Evolutionary conservation across 2,888 invertebrate genomes (phyloP), one percentile per base, ranked within the genome.

Genomic region (Oligia strigilis): DNA sequence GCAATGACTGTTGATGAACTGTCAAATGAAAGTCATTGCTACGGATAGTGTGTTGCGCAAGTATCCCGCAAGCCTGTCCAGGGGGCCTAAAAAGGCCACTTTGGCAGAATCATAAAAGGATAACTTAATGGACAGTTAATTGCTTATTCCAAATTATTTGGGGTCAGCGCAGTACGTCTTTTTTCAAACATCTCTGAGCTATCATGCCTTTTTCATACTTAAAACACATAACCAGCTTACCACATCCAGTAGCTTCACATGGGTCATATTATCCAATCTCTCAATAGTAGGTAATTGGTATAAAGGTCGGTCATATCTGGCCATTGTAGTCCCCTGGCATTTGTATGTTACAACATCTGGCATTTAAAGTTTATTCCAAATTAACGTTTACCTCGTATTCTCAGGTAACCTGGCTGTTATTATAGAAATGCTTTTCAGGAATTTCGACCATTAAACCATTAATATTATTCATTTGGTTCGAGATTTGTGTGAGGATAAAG

Each of bases 361-460:
- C 92, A 91, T 91, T 92, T 91, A 86, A 87, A 85, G 86, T 90
- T 88, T 86, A 88, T 85, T 75, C 81, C 75, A 81, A 90, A 88
- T 90, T 85, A 89, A 83, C 78, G 82, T 82, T 72, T 74, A 66
- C 62, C 43, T 71, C 13, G 19, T 73, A 72, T 69, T 69, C 86
- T 66, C 29, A 67, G 76, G 58, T 85, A 81, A n/a, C 85, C 58
- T 36, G 29, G 43, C 60, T 72, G 72, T 77, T 77, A 85, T 88
- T 88, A 82, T 81, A 75, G 88, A 88, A 85, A 85, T 46, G 70
- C 75, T 85, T 85, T 85, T 88, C 77, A 75, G 62, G 75, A 85
- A 82, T 88, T 81, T 88, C 65, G 67, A 67, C 75, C 88, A 75
- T 52, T 62, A 72, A 66, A 67, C 72, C 88, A 77, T 52, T 62